A percentile compares a stretch with the other conserved stretches of the same genome.
These are phyloP conservation scores for Diplosoma virens DNA, from an alignment of 23 tunicate species.

Conservation along the genomic window DNA sequence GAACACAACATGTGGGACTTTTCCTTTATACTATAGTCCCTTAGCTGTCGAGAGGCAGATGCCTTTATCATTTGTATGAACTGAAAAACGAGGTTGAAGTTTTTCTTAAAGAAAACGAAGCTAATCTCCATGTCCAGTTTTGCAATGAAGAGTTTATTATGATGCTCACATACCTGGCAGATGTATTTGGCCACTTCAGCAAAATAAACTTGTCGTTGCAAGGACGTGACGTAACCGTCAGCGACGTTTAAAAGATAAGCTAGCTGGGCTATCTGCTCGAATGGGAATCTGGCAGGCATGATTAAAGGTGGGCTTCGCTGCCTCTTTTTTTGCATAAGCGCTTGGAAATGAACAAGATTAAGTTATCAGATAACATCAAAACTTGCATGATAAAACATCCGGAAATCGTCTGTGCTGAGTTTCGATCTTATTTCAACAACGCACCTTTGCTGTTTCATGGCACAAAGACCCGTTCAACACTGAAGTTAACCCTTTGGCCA, in stretches of 20 bases:
- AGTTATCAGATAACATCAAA: neutral
- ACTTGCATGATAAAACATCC: conserved; percentile 8
- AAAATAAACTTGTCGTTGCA: conserved; percentile 22
- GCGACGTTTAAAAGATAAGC: conserved; percentile 41
- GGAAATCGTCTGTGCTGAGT: conserved; percentile 8
- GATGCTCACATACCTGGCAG: conserved; percentile 14
- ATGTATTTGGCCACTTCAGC: conserved; percentile 30
- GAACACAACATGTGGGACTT: conserved; percentile 16
- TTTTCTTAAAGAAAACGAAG: conserved; percentile 24
- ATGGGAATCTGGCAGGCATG: conserved; percentile 25
- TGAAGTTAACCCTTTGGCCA: conserved; percentile 1
- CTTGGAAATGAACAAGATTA: neutral
- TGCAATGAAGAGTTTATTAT: conserved; percentile 5
- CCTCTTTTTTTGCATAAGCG: too few species aligned
- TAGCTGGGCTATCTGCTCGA: conserved; percentile 34
- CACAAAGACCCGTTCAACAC: conserved; percentile 14
- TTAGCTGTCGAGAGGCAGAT: conserved; percentile 16
- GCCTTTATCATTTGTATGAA: conserved; percentile 21
- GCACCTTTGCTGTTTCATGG: conserved; percentile 18
- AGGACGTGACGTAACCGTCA: conserved; percentile 33
- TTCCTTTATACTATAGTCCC: conserved; percentile 24
- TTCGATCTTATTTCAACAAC: neutral
- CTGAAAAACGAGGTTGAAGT: conserved; percentile 11
- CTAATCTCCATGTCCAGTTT: neutral
- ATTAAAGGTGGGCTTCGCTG: neutral